phyloP scores from a whole-genome alignment of 1,140 invertebrate species.

The Zaprionus africanus region DNA sequence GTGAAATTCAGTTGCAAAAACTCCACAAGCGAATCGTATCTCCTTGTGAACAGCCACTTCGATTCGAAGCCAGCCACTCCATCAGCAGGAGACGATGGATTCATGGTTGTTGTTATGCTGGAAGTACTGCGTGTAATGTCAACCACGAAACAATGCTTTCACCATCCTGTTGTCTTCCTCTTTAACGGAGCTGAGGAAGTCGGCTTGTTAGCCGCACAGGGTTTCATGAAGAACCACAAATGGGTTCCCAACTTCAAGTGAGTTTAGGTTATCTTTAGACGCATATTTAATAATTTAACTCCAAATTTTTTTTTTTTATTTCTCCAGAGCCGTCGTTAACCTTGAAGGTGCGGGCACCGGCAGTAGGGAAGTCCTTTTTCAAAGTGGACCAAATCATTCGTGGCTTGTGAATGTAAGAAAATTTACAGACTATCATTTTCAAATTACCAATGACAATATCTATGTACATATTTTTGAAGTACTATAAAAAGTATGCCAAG shows the following conservation, averaged over 20 bases:
- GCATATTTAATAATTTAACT: slow-evolving; percentile 81
- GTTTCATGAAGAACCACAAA: slow-evolving; percentile 91
- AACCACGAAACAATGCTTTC: slow-evolving; percentile 46
- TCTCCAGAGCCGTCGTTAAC: slow-evolving; percentile 92
- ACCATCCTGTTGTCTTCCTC: slow-evolving; percentile 88
- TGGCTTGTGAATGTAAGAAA: slow-evolving; percentile 91
- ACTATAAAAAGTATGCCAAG: slow-evolving; percentile 91
- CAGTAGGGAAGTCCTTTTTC: slow-evolving; percentile 96
- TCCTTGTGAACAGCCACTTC: slow-evolving; percentile 97
- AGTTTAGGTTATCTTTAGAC: too few relatives aligned
- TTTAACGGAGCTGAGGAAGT: slow-evolving; percentile 94
- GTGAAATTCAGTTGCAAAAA: slow-evolving; percentile 88
- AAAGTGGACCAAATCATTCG: slow-evolving; percentile 95
- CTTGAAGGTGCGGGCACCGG: slow-evolving; percentile 97
- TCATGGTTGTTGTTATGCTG: slow-evolving; percentile 95
- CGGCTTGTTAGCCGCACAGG: slow-evolving; percentile 88
- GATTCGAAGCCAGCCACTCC: slow-evolving; percentile 94
- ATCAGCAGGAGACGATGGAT: slow-evolving; percentile 89
- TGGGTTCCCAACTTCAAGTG: slow-evolving; percentile 88
- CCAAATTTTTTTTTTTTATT: slow-evolving; percentile 86
- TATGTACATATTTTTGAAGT: slow-evolving; percentile 86
- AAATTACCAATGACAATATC: slow-evolving; percentile 56
- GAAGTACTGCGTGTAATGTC: slow-evolving; percentile 88
- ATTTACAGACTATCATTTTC: slow-evolving; percentile 77
- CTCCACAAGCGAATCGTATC: slow-evolving; percentile 80